Evolutionary conservation across 2,888 invertebrate species (phyloP).

Genomic region (Gibbula magus): DNA sequence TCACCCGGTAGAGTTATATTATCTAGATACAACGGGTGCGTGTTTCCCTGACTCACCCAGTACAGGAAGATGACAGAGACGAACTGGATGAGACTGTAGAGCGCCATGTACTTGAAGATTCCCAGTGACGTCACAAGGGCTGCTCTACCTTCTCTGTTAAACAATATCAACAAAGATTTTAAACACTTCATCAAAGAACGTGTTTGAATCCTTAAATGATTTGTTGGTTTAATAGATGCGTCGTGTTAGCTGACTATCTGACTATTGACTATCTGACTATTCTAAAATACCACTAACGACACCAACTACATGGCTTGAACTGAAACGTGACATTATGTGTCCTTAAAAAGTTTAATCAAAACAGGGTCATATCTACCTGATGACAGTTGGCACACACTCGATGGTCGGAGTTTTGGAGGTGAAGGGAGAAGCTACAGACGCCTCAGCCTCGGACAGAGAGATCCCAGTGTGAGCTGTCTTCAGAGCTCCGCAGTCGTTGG

Average conservation of each 20-base stretch:
- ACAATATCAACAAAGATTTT: neutral
- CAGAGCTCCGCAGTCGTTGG: slow-evolving; percentile 96
- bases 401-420: slow-evolving; percentile 91
- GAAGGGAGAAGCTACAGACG: slow-evolving; percentile 95
- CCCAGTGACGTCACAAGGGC: slow-evolving; percentile 92
- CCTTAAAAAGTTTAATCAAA: no score
- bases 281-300: no score
- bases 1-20: no score
- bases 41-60: slow-evolving; percentile 71
- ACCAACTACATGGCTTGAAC: no score
- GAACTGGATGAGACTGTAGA: slow-evolving; percentile 91
- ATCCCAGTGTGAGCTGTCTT: slow-evolving; percentile 95
- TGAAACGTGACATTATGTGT: slow-evolving; percentile 95
- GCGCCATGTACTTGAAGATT: slow-evolving; percentile 92
- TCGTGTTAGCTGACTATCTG: no score
- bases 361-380: slow-evolving; percentile 78
- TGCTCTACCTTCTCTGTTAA: slow-evolving; percentile 80
- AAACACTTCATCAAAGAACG: no score
- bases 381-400: slow-evolving; percentile 87
- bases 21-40: no score
- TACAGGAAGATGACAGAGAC: slow-evolving; percentile 78
- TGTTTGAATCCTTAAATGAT: no score
- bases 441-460: slow-evolving; percentile 92
- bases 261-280: no score
- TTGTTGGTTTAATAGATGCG: slow-evolving; percentile 82